phyloP scores from a whole-genome alignment of 1,140 invertebrate species.

The Aphidius ervi region DNA sequence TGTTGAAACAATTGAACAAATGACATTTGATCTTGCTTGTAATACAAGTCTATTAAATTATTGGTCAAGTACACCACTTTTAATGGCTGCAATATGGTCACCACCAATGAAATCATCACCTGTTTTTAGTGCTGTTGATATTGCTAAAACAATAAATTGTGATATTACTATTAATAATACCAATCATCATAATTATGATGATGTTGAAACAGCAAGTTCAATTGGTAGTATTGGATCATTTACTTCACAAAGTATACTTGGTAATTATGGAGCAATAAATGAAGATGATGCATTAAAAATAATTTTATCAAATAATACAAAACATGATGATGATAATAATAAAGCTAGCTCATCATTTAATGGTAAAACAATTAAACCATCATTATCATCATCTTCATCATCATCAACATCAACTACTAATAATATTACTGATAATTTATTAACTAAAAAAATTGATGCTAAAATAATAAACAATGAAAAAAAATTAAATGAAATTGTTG shows the following conservation, averaged over 20 bases:
- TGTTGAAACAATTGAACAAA: conserved; percentile 74
- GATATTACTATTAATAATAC: conserved; percentile 42
- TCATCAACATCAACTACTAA: too few species aligned
- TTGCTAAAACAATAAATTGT: conserved; percentile 62
- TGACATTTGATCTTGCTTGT: conserved; percentile 75
- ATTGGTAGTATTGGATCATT: conserved; percentile 46
- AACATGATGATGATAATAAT: conserved; percentile 4
- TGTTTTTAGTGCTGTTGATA: conserved; percentile 63
- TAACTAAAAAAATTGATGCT: too few species aligned
- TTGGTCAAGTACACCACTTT: conserved; percentile 81
- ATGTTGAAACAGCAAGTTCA: conserved; percentile 45
- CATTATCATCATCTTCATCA: not conserved
- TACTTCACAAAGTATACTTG: conserved; percentile 39
- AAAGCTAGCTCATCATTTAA: not conserved
- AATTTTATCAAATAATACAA: conserved; percentile 51
- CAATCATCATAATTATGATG: conserved; percentile 27
- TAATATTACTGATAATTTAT: not conserved
- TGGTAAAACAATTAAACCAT: not conserved
- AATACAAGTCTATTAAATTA: conserved; percentile 86
- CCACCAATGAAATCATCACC: conserved; percentile 70
- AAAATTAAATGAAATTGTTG: not conserved
- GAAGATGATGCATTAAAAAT: conserved; percentile 66
- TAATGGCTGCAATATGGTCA: conserved; percentile 80
- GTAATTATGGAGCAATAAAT: conserved; percentile 34
- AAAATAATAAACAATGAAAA: not conserved